Evolutionary conservation across 2,888 invertebrate genomes (phyloP).

Genomic region (Plagiodera versicolora): DNA sequence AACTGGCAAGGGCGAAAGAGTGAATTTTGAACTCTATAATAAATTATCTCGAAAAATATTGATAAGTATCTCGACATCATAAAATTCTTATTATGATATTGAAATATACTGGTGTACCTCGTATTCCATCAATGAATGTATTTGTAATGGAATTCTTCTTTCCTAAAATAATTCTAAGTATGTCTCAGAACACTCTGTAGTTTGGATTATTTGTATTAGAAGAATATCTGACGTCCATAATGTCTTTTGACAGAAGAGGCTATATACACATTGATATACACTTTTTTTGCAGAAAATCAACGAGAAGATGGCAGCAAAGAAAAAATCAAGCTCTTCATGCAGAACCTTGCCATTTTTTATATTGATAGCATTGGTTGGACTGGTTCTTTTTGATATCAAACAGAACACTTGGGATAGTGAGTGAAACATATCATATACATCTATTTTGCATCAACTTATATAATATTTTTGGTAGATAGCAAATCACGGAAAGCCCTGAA

Average conservation of each 20-base stretch:
- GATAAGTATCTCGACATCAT: too few species aligned
- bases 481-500: conserved; percentile 66
- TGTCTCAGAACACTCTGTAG: too few species aligned
- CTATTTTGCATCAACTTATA: not conserved
- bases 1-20: too few species aligned
- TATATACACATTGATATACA: not conserved
- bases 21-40: too few species aligned
- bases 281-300: conserved; percentile 51
- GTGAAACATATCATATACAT: conserved; percentile 35
- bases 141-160: too few species aligned
- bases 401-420: conserved; percentile 70
- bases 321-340: conserved; percentile 61
- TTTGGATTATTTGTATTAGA: too few species aligned
- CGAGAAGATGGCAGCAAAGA: conserved; percentile 54
- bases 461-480: conserved; percentile 20
- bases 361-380: conserved; percentile 61
- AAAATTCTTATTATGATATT: too few species aligned
- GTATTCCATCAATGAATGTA: too few species aligned
- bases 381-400: conserved; percentile 68
- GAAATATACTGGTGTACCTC: too few species aligned
- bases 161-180: too few species aligned
- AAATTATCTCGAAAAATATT: too few species aligned
- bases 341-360: conserved; percentile 66
- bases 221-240: not conserved
- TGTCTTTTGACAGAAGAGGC: not conserved